These are phyloP conservation scores for Dolichallabes microphthalmus DNA, from an alignment of 2,113 vertebrate genomes.

Conservation along the genomic window DNA sequence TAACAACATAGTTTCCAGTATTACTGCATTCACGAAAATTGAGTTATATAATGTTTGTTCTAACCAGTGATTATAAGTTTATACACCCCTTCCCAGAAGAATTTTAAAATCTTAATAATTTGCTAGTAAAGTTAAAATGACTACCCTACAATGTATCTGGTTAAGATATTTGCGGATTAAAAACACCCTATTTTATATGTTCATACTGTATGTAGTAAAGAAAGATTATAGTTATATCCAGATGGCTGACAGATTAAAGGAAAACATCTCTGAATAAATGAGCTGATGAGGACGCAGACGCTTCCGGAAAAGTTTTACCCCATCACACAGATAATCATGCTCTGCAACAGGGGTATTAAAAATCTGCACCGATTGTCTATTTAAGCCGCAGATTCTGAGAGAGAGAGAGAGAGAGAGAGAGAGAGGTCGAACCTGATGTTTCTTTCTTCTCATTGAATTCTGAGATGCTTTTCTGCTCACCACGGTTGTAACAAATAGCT, in stretches of 20 bases:
- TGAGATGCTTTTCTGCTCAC: background rate
- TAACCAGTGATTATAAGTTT: background rate
- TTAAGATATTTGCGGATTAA: no score
- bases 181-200: background rate
- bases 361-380: background rate
- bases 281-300: background rate
- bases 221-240: background rate
- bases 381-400: background rate
- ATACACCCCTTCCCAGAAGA: background rate
- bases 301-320: background rate
- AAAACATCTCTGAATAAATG: background rate
- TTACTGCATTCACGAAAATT: background rate
- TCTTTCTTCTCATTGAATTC: background rate
- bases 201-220: background rate
- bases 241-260: constrained; percentile 2
- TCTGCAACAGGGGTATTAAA: background rate
- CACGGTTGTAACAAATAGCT: background rate
- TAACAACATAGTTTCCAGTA: background rate
- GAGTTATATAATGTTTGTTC: background rate
- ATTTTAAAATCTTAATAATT: background rate
- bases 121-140: background rate
- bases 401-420: no score
- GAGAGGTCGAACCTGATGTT: no score
- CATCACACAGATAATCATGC: background rate
- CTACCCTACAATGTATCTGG: background rate